phyloP scores from a whole-genome alignment of 2,113 vertebrate genomes.

The Typhlomys cinereus region DNA sequence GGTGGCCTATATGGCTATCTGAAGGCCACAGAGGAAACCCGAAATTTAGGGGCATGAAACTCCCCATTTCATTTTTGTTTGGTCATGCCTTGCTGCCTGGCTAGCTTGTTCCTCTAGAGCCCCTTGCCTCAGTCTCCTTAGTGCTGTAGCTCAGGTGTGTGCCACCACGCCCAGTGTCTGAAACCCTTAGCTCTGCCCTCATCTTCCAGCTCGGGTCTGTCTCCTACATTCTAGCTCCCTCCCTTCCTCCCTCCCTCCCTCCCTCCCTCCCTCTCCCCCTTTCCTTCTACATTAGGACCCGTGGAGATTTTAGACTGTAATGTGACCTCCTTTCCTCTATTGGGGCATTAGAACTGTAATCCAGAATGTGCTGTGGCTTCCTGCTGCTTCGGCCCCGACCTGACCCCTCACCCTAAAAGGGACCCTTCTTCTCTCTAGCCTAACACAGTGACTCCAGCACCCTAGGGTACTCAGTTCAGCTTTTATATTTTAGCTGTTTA shows the following conservation, averaged over 20 bases:
- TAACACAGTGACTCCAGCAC: not conserved
- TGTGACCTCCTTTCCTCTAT: not conserved
- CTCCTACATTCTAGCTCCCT: not conserved
- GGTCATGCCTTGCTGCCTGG: not conserved
- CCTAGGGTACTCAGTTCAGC: not conserved
- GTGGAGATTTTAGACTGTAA: conserved; percentile 24
- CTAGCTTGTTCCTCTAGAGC: not conserved
- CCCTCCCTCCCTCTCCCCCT: no score
- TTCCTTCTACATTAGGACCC: conserved; percentile 13
- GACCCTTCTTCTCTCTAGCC: not conserved
- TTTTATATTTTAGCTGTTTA: not conserved
- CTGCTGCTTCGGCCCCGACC: not conserved
- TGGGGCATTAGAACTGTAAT: not conserved
- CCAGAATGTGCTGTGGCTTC: conserved; percentile 19
- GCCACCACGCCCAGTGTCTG: not conserved
- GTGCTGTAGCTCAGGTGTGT: not conserved
- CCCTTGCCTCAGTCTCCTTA: not conserved
- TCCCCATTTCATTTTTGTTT: not conserved
- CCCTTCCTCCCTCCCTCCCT: not conserved
- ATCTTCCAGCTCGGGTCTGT: not conserved
- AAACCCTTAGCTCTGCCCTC: not conserved
- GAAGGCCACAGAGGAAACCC: not conserved
- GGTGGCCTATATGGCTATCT: not conserved
- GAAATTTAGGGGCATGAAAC: not conserved
- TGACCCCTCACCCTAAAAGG: not conserved